Conservation (phyloP, 2,888 invertebrate species). For the Caenorhabditis sp. region DNA sequence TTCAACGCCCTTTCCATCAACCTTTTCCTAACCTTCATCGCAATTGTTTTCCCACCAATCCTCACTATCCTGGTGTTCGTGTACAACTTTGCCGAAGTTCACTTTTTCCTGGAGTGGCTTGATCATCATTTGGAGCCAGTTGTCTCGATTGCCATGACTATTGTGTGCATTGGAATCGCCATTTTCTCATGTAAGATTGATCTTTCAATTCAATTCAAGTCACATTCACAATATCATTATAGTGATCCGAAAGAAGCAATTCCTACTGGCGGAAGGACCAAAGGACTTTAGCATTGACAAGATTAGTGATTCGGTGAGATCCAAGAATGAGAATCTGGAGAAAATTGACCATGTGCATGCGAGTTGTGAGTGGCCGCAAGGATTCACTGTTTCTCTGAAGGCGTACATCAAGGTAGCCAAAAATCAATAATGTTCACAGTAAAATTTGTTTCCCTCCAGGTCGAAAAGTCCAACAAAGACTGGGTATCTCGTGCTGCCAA, state of each 20-base stretch:
- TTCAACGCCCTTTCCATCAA: constrained; percentile 28
- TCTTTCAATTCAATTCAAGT: no score
- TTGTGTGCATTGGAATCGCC: constrained; percentile 31
- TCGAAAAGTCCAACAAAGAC: constrained; percentile 35
- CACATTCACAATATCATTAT: constrained; percentile 1
- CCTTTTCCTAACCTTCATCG: constrained; percentile 9
- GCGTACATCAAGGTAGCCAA: constrained; percentile 38
- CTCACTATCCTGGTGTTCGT: not conserved
- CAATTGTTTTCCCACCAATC: constrained; percentile 18
- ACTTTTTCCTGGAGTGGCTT: constrained; percentile 31
- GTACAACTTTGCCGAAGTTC: not conserved
- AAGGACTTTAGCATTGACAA: constrained; percentile 31
- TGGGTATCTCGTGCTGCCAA: constrained; percentile 47
- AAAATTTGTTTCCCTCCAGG: constrained; percentile 26
- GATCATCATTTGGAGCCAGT: constrained; percentile 44
- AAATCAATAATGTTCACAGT: no score
- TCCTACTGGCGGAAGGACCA: constrained; percentile 52
- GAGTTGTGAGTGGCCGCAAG: constrained; percentile 46
- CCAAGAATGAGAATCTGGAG: constrained; percentile 21
- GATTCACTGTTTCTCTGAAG: constrained; percentile 55
- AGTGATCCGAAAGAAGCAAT: constrained; percentile 49
- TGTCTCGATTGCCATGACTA: constrained; percentile 16
- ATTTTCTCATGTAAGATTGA: constrained; percentile 39
- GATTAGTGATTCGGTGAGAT: constrained; percentile 20
- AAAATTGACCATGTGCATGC: constrained; percentile 61